Evolutionary conservation across 2,888 invertebrate genomes (phyloP), one percentile per base, ranked within the genome.

Genomic region (Trichacis sp.): DNA sequence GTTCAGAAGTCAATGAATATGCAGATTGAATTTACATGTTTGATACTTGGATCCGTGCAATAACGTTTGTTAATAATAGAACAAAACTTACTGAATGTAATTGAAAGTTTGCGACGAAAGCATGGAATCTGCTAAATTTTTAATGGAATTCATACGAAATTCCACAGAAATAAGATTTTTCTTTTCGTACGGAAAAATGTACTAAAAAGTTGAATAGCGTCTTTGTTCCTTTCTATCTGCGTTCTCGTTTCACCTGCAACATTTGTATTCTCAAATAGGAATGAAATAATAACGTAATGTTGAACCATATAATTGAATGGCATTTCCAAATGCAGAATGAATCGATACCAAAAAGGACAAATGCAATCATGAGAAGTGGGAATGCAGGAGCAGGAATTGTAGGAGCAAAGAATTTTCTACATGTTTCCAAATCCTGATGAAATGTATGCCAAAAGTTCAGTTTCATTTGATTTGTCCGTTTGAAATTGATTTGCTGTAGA

Each of bases 1-100:
- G 33, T 12, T 40, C 24, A 15, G 40, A 2, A 15, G 2, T 40
- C 40, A 15, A 40, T 40, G 40, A 40, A 15, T 40, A 15, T 40
- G 40, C 40, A 40, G 40, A 40, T 40, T 40, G 40, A 9, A 40
- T 40, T 40, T 40, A 12, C 40, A 15, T 40, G 15, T 40, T 40
- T 15, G 40, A 33, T 33, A 33, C 33, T 6, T n/a, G 33, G 11
- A 24, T 24, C 4, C 8, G 24, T 24, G 8, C 3, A 24, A 24
- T 8, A 8, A 8, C 24, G 24, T 24, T 24, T 5, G 24, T 24
- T 24, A 24, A 24, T 8, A 24, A 24, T 24, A 24, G 24, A 24
- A 5, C 4, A 24, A 24, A 24, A 24, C 11, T 33, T 33, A n/a
- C 33, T 33, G 33, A 33, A 33, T 11, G 24, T 8, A 24, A 5